Evolutionary conservation across 2,888 invertebrate species (phyloP).

Genomic region (Metalampra italica): DNA sequence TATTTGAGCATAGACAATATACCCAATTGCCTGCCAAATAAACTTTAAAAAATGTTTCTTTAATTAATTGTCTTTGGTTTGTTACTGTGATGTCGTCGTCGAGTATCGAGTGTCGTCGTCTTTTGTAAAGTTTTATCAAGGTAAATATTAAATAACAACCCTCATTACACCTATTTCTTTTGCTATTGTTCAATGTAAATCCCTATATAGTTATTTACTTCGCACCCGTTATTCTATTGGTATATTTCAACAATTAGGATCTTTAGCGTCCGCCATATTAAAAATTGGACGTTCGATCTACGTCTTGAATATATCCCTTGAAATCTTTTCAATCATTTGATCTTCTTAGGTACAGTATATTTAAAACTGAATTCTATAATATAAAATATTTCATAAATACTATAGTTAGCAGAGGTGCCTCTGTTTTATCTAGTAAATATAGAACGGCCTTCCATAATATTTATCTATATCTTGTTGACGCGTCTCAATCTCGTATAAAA

Average conservation of each 20-base stretch:
- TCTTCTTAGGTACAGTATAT: conserved; percentile 15
- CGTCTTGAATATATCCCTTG: conserved; percentile 46
- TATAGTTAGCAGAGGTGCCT: background rate
- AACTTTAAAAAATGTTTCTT: conserved; percentile 5
- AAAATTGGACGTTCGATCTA: conserved; percentile 44
- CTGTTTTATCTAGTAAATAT: background rate
- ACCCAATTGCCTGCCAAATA: background rate
- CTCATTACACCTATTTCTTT: background rate
- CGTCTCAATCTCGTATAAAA: conserved; percentile 44
- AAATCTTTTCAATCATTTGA: conserved; percentile 46
- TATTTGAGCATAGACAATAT: background rate
- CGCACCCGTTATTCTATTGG: background rate
- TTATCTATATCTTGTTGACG: conserved; percentile 56
- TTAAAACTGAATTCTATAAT: conserved; percentile 7
- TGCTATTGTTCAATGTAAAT: background rate
- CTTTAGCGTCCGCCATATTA: conserved; percentile 63
- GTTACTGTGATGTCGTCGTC: conserved; percentile 71
- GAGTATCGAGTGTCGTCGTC: conserved; percentile 73
- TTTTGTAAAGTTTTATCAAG: conserved; percentile 76
- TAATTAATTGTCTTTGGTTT: conserved; percentile 26
- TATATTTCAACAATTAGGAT: background rate
- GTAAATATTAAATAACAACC: conserved; percentile 37
- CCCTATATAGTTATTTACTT: background rate
- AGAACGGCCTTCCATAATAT: conserved; percentile 2
- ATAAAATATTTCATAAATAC: background rate